Base-by-base conservation (phyloP, 2,888 invertebrate genomes). In the Heliconius ethilla region DNA sequence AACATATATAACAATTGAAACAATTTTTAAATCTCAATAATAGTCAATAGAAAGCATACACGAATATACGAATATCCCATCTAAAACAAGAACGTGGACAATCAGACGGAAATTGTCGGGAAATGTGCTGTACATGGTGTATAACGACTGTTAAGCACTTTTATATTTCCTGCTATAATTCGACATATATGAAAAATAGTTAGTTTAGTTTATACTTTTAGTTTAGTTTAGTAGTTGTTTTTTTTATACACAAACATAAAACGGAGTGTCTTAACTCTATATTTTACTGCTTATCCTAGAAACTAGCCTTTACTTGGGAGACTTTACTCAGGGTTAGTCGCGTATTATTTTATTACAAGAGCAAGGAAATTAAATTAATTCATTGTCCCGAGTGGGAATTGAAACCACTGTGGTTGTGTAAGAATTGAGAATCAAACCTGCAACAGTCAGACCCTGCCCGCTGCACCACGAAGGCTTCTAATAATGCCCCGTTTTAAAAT, bases 91-190 rank as follows among this genome's bases (percentile, higher is more conserved):
- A 70, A 66, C 72, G 76, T 72, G 72, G 70, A 55, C 76, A 66
- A 76, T 76, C 76, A 65, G 55, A 51, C 65, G 72, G 76, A 72
- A 76, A 76, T 74, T 77, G 77, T 40, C 25, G 29, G 67, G 77
- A 77, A 77, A 74, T 74, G 73, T 51, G 59, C 72, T n/a, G 55
- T 59, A n/a, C 40, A 45, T n/a, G n/a, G n/a, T 67, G 45, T 55
- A 63, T n/a, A 62, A 59, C 75, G 2, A 55, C 37, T 70, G 59
- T 62, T 67, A 51, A 29, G 55, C 55, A 55, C 51, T 70, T 70
- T 51, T 29, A 59, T 75, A 75, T 63, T 27, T 63, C 2, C 27
- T 63, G 15, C 2, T 63, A 15, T 27, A 27, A 27, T 18, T 27
- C 27, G 5, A 63, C 15, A 63, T 63, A 27, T 27, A 18, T 7